phyloP scores from a whole-genome alignment of 2,888 invertebrate genomes.

The Apamea sordens region DNA sequence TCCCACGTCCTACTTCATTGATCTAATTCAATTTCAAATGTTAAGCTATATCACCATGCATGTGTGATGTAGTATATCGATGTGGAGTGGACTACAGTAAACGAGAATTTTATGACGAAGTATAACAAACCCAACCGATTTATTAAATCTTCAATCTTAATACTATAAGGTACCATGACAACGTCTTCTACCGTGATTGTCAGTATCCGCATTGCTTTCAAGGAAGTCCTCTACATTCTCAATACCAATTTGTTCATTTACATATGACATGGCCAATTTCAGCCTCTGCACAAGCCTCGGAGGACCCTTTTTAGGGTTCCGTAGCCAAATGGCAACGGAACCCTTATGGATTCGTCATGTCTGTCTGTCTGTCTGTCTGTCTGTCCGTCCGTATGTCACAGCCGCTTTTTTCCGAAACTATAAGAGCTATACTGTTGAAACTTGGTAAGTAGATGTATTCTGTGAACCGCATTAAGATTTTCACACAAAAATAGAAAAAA shows the following conservation, averaged over 20 bases:
- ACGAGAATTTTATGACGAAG: not conserved
- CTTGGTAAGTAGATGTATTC: too few relatives aligned
- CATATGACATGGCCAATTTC: not conserved
- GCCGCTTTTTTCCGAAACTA: too few relatives aligned
- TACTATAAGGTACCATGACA: not conserved
- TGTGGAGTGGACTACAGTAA: not conserved
- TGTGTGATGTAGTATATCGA: not conserved
- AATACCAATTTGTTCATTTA: conserved; percentile 4
- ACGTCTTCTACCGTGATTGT: conserved; percentile 5
- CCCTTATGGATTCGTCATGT: too few relatives aligned
- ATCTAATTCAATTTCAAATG: conserved; percentile 46
- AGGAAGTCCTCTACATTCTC: not conserved
- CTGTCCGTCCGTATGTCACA: too few relatives aligned
- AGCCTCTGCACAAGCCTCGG: not conserved
- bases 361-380: too few relatives aligned
- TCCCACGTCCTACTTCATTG: conserved; percentile 2
- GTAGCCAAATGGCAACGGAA: too few relatives aligned
- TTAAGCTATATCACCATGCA: not conserved
- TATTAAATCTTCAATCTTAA: not conserved
- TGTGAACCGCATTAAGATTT: too few relatives aligned
- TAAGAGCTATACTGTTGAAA: too few relatives aligned
- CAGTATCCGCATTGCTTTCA: not conserved
- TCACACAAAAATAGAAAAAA: too few relatives aligned
- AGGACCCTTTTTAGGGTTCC: not conserved
- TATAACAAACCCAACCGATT: not conserved